Base-by-base conservation (phyloP, 1,140 invertebrate genomes). In the Asobara japonica region DNA sequence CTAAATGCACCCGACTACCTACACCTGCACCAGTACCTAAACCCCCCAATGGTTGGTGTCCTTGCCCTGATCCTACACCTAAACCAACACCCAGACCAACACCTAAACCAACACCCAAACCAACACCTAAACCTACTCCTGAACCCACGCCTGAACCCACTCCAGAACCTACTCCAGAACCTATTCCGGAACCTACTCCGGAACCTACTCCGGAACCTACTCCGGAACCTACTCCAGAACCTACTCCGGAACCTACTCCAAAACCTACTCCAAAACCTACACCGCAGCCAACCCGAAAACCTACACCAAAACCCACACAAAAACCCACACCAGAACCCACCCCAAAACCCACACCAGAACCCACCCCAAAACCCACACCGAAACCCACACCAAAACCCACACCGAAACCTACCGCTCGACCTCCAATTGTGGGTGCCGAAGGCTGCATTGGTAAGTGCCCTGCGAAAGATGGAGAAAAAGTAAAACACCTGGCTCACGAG, bases 401-500 rank as follows among this genome's bases (percentile, higher is more conserved):
- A 64, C 4, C 7, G 2, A 48, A n/a, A n/a, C n/a, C 36, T 16
- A 29, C 1, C 3, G 8, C 38, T 1, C 27, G n/a, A 33, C 60
- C 56, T 20, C 0, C 36, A 10, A 7, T 8, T 20, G 4, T 16
- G 11, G 38, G 29, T 51, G 36, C 4, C 4, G 18, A n/a, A 33
- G 69, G 69, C 6, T 71, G 69, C 18, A 51, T 65, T 1, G 62
- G 62, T n/a, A 13, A 1, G 51, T 82, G 80, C 38, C 74, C 75
- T 0, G 0, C 7, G 0, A 0, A 3, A 0, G 48, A 73, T 3
- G 0, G 0, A 0, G n/a, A 74, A 13, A 6, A 13, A 5, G 72
- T 65, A 8, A 13, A 77, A 30, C 75, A 79, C 13, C 0, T 82
- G 0, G 25, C 75, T 0, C 75, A 87, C 29, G 71, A 73, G 16